These are phyloP conservation scores for Drosophila basisetae DNA, from an alignment of 2,888 invertebrate species.

Conservation along the genomic window DNA sequence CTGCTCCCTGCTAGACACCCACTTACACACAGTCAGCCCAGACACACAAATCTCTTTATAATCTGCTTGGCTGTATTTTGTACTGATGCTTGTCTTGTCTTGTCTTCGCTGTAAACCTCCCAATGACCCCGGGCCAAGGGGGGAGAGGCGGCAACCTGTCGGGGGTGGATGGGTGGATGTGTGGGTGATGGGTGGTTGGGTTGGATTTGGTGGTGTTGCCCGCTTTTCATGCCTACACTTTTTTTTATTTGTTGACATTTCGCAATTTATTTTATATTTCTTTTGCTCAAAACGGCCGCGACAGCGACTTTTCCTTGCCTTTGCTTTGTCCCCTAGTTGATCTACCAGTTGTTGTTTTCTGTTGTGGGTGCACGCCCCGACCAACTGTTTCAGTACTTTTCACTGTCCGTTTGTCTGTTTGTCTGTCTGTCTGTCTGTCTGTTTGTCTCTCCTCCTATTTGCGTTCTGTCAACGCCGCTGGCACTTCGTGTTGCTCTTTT, in stretches of 20 bases:
- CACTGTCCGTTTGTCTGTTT: neutral
- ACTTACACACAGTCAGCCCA: conserved; percentile 22
- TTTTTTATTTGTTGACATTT: conserved; percentile 73
- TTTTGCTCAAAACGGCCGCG: conserved; percentile 51
- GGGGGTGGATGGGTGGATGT: neutral
- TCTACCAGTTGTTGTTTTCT: conserved; percentile 21
- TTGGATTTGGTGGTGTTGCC: neutral
- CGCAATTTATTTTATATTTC: conserved; percentile 74
- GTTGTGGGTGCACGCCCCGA: conserved; percentile 26
- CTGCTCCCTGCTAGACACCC: conserved; percentile 1
- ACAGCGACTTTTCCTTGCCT: conserved; percentile 21
- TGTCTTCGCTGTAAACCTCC: conserved; percentile 26
- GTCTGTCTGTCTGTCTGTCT: conserved; percentile 4
- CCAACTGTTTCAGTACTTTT: conserved; percentile 28
- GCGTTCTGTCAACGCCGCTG: conserved; percentile 56
- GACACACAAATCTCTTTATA: conserved; percentile 74
- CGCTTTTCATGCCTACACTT: conserved; percentile 53
- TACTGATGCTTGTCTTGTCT: conserved; percentile 8
- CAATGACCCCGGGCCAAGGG: conserved; percentile 42
- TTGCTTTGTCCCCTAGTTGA: conserved; percentile 27
- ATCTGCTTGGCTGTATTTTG: conserved; percentile 45
- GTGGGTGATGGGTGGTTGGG: conserved; percentile 4
- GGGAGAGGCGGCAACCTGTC: conserved; percentile 34
- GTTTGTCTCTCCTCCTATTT: conserved; percentile 37
- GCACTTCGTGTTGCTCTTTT: conserved; percentile 63